Evolutionary conservation across 2,113 vertebrate genomes (phyloP).

Genomic region (Heterochromis multidens): DNA sequence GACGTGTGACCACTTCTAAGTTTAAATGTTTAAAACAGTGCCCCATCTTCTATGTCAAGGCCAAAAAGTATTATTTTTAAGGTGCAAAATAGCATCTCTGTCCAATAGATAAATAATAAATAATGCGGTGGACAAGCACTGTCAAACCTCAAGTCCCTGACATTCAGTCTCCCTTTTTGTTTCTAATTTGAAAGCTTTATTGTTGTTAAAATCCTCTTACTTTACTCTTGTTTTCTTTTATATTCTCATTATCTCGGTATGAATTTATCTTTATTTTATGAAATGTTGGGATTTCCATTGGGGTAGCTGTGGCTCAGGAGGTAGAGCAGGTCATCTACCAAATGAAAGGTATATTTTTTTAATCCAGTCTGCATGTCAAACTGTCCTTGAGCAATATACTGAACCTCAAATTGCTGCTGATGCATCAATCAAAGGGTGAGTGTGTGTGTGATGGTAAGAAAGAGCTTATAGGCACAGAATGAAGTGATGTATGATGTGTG

Average conservation of each 20-base stretch:
- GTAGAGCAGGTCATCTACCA: background rate
- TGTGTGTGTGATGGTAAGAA: background rate
- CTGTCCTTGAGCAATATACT: background rate
- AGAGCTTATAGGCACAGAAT: accelerated
- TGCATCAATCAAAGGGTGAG: background rate
- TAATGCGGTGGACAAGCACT: background rate
- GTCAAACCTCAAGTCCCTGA: background rate
- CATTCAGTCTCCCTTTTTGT: background rate
- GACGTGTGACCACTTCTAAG: background rate
- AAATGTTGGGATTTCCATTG: background rate
- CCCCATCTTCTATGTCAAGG: background rate
- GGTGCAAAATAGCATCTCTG: background rate
- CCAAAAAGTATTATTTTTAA: background rate
- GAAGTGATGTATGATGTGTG: background rate
- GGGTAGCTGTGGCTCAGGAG: background rate
- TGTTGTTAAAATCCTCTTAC: background rate
- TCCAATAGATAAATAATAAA: background rate
- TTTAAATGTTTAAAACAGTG: background rate
- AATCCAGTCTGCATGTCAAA: background rate
- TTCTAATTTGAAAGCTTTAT: background rate
- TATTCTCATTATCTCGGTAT: background rate
- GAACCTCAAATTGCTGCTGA: background rate
- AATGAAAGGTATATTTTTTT: background rate
- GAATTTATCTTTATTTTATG: background rate
- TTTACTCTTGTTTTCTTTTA: background rate